Conservation (phyloP, 35 echinoderm and acorn worm species). For the Ptychodera flava region DNA sequence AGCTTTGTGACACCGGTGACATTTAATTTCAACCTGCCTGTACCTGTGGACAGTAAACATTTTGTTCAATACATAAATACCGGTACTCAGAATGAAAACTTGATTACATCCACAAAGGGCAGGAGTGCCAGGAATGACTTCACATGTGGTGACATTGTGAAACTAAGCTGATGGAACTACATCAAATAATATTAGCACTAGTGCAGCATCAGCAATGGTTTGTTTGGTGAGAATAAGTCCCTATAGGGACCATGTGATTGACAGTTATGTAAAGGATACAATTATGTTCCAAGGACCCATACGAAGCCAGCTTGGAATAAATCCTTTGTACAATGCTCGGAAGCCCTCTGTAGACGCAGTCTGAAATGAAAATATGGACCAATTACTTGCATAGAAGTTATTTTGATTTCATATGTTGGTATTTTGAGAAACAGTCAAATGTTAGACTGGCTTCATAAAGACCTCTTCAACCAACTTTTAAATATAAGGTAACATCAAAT, state of each 20-base stretch:
- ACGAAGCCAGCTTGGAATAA: slow-evolving; percentile 92
- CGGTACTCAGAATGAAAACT: too few species aligned
- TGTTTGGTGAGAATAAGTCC: neutral
- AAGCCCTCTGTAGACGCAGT: slow-evolving; percentile 77
- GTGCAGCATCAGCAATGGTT: neutral
- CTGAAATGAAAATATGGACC: slow-evolving; percentile 30
- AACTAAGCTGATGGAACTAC: neutral
- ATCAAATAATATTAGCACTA: neutral
- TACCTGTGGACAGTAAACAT: too few species aligned
- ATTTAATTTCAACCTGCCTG: too few species aligned
- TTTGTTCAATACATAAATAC: too few species aligned
- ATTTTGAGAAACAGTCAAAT: too few species aligned
- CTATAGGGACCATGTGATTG: neutral
- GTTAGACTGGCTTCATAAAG: too few species aligned
- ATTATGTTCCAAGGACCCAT: slow-evolving; percentile 98
- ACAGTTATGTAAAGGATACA: slow-evolving; percentile 71
- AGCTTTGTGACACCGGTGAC: neutral
- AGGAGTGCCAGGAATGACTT: neutral
- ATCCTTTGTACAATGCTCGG: slow-evolving; percentile 88
- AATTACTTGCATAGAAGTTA: too few species aligned
- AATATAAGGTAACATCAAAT: too few species aligned
- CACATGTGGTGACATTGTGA: neutral
- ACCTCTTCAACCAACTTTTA: too few species aligned
- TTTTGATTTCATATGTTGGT: too few species aligned
- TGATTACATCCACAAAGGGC: too few species aligned